These are phyloP conservation scores for Perca flavescens DNA, from an alignment of 2,113 vertebrate species.

Conservation along the genomic window DNA sequence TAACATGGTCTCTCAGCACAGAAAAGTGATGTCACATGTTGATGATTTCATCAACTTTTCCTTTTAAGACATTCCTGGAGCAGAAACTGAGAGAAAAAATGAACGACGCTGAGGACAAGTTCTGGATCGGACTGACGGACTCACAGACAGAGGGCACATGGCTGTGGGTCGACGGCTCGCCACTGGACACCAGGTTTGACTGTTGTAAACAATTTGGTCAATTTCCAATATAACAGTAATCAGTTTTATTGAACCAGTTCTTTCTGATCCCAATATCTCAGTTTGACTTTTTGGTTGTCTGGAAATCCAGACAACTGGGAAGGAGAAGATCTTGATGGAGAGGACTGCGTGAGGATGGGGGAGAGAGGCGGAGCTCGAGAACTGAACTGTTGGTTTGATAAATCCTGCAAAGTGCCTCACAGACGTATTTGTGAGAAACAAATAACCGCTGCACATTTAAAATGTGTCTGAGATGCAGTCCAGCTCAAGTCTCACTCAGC, in stretches of 20 bases:
- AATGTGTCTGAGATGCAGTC: not conserved
- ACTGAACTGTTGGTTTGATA: not conserved
- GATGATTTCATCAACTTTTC: fast-evolving
- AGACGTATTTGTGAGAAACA: constrained; percentile 65
- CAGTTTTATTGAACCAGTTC: not conserved
- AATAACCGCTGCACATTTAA: not conserved
- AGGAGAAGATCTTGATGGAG: fast-evolving
- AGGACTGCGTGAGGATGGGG: constrained; percentile 68
- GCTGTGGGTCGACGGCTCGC: constrained; percentile 64
- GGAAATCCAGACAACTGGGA: not conserved
- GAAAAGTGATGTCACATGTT: not conserved
- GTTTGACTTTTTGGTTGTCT: fast-evolving
- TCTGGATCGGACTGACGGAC: constrained; percentile 77
- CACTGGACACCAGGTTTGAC: constrained; percentile 22
- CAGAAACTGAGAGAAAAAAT: fast-evolving
- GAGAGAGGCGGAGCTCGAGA: fast-evolving
- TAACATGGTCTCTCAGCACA: not conserved
- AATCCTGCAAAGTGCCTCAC: fast-evolving
- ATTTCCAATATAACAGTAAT: not conserved
- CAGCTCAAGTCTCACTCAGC: not conserved
- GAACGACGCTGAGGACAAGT: fast-evolving
- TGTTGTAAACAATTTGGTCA: not conserved
- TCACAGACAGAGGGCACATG: constrained; percentile 18
- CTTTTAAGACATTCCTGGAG: constrained; percentile 42
- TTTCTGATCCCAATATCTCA: not conserved